Evolutionary conservation across 2,888 invertebrate species (phyloP).

Genomic region (Acronicta psi): DNA sequence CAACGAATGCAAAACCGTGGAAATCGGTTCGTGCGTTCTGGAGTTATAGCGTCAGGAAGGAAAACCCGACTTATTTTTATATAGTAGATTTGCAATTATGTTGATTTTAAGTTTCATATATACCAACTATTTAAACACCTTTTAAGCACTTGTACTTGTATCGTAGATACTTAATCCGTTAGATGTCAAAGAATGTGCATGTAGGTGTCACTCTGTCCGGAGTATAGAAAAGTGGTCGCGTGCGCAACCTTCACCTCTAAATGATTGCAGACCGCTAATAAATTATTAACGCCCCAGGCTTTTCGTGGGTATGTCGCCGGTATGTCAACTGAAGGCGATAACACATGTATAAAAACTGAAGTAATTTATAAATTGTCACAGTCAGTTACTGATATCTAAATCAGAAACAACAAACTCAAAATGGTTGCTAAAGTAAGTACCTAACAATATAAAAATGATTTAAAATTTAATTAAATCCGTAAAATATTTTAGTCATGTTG

Average conservation of each 20-base stretch:
- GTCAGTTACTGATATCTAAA: constrained; percentile 69
- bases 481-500: no score
- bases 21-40: no score
- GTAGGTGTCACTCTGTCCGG: neutral
- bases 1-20: no score
- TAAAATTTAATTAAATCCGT: no score
- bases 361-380: constrained; percentile 65
- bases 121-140: no score
- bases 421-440: constrained; percentile 82
- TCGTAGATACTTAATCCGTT: no score
- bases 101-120: no score
- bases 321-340: constrained; percentile 52
- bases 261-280: constrained; percentile 9
- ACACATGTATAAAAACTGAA: constrained; percentile 76
- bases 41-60: no score
- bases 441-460: neutral
- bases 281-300: constrained; percentile 29
- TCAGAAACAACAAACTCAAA: constrained; percentile 65
- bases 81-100: no score
- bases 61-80: no score
- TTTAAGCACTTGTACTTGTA: no score
- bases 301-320: constrained; percentile 36
- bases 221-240: neutral
- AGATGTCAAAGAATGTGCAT: no score
- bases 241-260: constrained; percentile 48